Evolutionary conservation across 2,113 vertebrate species (phyloP).

Genomic region (Cochlearius cochlearius): DNA sequence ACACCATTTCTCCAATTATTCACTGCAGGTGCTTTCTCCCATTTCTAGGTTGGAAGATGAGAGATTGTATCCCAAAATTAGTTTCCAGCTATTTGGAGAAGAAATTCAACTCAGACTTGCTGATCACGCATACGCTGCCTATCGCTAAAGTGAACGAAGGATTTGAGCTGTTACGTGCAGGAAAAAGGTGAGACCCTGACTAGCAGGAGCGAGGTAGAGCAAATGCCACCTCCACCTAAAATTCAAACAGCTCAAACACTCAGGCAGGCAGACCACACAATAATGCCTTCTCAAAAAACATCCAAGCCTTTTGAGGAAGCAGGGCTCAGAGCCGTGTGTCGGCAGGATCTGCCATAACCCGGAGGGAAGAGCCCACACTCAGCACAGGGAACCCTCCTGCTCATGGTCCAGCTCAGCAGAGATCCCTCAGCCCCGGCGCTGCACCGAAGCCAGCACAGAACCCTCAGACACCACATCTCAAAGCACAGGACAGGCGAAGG

Average conservation of each 20-base stretch:
- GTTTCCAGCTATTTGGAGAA: conserved; percentile 84
- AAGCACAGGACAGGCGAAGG: not conserved
- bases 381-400: not conserved
- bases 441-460: not conserved
- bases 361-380: not conserved
- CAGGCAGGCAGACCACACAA: not conserved
- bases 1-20: not conserved
- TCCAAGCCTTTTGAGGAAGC: not conserved
- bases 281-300: not conserved
- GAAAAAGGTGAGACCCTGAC: conserved; percentile 42
- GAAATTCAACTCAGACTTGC: conserved; percentile 85
- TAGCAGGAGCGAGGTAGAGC: not conserved
- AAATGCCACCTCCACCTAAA: not conserved
- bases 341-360: not conserved
- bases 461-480: not conserved
- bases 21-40: not conserved
- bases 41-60: conserved; percentile 33
- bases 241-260: not conserved
- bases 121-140: conserved; percentile 83
- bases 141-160: conserved; percentile 81
- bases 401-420: not conserved
- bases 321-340: rapidly evolving
- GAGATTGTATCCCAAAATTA: conserved; percentile 75
- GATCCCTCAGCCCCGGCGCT: rapidly evolving
- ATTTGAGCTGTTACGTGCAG: conserved; percentile 78